phyloP scores from a whole-genome alignment of 2,113 vertebrate species.

The Halichoerus grypus region DNA sequence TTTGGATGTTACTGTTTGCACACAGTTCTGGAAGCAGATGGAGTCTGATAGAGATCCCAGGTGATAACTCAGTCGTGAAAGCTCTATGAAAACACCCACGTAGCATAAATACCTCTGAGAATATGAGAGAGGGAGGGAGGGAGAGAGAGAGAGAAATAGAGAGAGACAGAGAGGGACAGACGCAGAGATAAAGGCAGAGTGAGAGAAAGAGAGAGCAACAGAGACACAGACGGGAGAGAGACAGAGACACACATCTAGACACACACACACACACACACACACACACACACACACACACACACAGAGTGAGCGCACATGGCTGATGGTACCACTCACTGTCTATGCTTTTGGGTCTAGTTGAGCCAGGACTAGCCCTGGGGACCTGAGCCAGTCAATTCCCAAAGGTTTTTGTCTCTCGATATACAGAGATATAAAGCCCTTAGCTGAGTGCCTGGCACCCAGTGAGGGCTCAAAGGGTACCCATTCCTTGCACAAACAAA shows the following conservation, averaged over 20 bases:
- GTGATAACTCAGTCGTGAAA: slow-evolving; percentile 27
- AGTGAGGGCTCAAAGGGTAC: no score
- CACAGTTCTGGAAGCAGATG: slow-evolving; percentile 75
- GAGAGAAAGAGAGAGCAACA: rapidly evolving
- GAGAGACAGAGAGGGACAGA: neutral
- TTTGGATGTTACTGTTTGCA: slow-evolving; percentile 67
- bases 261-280: no score
- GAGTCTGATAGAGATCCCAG: slow-evolving; percentile 61
- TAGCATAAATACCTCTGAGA: neutral
- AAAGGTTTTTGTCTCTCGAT: neutral
- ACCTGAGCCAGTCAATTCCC: neutral
- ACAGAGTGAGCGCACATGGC: neutral
- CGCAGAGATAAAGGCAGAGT: neutral
- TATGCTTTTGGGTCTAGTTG: neutral
- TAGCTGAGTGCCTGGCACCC: neutral
- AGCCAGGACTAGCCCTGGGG: neutral
- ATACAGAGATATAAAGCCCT: neutral
- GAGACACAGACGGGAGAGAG: neutral
- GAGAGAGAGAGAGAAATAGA: neutral
- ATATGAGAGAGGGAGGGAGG: neutral
- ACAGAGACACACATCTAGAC: neutral
- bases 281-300: no score
- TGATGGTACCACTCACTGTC: neutral
- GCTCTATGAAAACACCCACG: neutral
- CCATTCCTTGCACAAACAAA: neutral